Percentiles rank a stretch among this genome's conserved stretches.
These are phyloP conservation scores for Mandrillus leucophaeus DNA, from an alignment of 2,113 vertebrate genomes.

Conservation along the genomic window DNA sequence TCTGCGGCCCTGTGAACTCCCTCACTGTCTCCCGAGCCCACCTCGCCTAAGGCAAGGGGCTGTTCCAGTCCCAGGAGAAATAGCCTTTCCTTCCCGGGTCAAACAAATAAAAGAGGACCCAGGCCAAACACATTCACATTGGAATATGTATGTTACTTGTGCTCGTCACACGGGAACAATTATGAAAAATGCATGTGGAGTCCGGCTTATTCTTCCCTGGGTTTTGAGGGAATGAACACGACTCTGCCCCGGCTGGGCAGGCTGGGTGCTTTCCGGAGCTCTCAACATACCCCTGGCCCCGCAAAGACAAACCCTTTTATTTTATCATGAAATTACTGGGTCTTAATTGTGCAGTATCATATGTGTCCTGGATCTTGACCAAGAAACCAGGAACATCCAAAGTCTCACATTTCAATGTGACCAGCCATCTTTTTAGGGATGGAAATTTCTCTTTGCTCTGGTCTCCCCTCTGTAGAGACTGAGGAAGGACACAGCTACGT, in stretches of 20 bases:
- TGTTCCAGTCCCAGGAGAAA: not conserved
- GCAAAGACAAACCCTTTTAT: fast-evolving
- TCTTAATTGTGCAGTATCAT: not conserved
- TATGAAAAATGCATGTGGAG: not conserved
- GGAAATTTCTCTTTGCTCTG: not conserved
- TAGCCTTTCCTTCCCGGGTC: not conserved
- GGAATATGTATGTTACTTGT: not conserved
- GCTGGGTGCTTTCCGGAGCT: fast-evolving
- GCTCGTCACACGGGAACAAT: not conserved
- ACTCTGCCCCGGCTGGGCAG: fast-evolving
- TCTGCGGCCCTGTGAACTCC: fast-evolving
- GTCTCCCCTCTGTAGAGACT: not conserved
- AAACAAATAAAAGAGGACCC: constrained; percentile 41
- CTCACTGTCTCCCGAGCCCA: not conserved
- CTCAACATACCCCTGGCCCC: fast-evolving
- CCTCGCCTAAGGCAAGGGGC: not conserved
- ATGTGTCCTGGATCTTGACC: no score
- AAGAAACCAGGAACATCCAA: not conserved
- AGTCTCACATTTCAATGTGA: no score
- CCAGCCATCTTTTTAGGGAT: not conserved
- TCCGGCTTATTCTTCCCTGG: not conserved
- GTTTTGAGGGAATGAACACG: not conserved
- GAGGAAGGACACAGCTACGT: fast-evolving
- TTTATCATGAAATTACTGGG: not conserved
- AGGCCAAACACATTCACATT: not conserved